A percentile compares a stretch with the other conserved stretches of the same genome.
These are phyloP conservation scores for Aspiorhynchus laticeps DNA, from an alignment of 2,113 vertebrate genomes.

Conservation along the genomic window DNA sequence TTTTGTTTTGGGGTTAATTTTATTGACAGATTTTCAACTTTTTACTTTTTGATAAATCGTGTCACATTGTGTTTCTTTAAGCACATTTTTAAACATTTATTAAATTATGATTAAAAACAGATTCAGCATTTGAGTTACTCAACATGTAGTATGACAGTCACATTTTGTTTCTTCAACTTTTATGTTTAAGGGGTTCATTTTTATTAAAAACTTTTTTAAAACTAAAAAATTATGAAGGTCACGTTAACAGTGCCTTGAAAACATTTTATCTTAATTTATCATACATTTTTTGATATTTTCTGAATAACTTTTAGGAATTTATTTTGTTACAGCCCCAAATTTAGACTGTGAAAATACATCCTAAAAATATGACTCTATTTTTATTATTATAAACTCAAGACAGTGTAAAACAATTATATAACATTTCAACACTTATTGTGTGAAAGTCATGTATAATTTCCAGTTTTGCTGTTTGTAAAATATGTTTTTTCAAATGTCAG, in stretches of 20 bases:
- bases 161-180: neutral
- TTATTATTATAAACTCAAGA: neutral
- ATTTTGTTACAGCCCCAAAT: neutral
- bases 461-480: neutral
- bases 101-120: no score
- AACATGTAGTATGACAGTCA: neutral
- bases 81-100: no score
- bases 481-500: neutral
- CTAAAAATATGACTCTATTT: neutral
- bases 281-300: neutral
- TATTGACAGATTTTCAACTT: no score
- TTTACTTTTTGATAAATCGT: no score
- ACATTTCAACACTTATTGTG: neutral
- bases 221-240: neutral
- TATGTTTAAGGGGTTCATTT: neutral
- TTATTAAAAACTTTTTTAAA: neutral
- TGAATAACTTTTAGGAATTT: neutral
- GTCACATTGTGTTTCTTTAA: no score
- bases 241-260: neutral
- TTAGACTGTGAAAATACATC: neutral
- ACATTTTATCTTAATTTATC: neutral
- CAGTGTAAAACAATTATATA: neutral
- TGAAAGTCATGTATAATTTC: neutral
- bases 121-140: no score
- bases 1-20: no score